phyloP scores from a whole-genome alignment of 1,140 invertebrate species.

The Lucilia sericata region DNA sequence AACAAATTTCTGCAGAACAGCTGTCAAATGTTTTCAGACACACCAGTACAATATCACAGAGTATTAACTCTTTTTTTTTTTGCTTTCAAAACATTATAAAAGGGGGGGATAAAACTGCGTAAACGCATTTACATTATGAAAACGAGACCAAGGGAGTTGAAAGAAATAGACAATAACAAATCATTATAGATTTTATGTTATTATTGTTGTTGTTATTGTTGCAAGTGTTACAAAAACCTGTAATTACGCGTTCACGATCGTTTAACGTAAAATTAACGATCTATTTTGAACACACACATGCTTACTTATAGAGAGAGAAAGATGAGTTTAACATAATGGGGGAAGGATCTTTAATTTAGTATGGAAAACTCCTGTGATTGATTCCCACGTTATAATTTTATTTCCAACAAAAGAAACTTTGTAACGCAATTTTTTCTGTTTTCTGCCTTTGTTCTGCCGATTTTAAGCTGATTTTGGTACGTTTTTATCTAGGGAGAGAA shows the following conservation, averaged over 20 bases:
- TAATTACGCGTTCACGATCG: constrained; percentile 42
- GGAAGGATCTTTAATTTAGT: neutral
- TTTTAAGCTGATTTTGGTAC: neutral
- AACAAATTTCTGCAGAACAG: constrained; percentile 7
- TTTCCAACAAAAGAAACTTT: neutral
- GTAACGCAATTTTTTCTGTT: constrained; percentile 26
- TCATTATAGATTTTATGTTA: neutral
- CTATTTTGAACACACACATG: neutral
- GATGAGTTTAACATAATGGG: neutral
- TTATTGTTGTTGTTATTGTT: neutral
- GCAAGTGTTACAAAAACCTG: constrained; percentile 41
- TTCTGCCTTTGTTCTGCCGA: neutral
- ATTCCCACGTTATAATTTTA: constrained; percentile 38
- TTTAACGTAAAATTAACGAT: constrained; percentile 35
- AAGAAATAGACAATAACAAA: neutral
- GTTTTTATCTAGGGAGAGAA: neutral
- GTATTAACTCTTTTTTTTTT: neutral
- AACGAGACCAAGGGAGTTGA: neutral
- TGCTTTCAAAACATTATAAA: neutral
- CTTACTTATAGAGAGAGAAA: no score
- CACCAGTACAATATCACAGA: neutral
- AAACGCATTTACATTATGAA: constrained; percentile 39
- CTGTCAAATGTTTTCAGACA: constrained; percentile 24
- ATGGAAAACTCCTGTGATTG: constrained; percentile 28
- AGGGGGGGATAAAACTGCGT: constrained; percentile 18